phyloP scores from a whole-genome alignment of 2,888 invertebrate species.

The Chaetogeoica ovagalla region DNA sequence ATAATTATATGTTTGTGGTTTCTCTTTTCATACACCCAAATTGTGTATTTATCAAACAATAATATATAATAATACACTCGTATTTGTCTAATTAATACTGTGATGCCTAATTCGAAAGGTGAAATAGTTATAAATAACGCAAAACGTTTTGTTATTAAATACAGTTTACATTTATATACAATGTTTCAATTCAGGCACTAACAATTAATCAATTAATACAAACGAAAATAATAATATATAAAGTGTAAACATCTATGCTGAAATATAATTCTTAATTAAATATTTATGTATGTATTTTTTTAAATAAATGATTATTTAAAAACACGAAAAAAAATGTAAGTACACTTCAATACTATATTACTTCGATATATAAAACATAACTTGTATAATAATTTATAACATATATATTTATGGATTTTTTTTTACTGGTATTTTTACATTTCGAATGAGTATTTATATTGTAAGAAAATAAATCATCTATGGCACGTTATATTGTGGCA shows the following conservation, averaged over 20 bases:
- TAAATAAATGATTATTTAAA: background rate
- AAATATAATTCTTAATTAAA: constrained; percentile 9
- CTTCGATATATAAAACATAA: too few relatives aligned
- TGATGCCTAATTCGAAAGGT: background rate
- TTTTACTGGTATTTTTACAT: constrained; percentile 2
- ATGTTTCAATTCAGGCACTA: constrained; percentile 1
- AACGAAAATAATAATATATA: constrained; percentile 30
- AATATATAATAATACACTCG: background rate
- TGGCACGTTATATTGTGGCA: constrained; percentile 48
- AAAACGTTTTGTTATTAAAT: constrained; percentile 28
- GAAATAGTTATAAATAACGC: constrained; percentile 21
- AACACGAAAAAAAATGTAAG: background rate
- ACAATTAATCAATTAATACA: background rate
- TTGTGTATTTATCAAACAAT: background rate
- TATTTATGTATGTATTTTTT: background rate
- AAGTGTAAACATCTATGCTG: constrained; percentile 7
- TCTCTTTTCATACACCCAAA: too few relatives aligned
- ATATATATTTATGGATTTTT: background rate
- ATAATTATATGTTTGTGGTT: too few relatives aligned
- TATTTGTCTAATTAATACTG: background rate
- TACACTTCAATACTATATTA: background rate
- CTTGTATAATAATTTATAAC: background rate
- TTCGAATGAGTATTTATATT: background rate
- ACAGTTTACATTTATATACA: constrained; percentile 36
- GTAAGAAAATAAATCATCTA: constrained; percentile 22